These are phyloP conservation scores for Heliconius melpomene DNA, from an alignment of 1,140 invertebrate species.

Conservation along the genomic window DNA sequence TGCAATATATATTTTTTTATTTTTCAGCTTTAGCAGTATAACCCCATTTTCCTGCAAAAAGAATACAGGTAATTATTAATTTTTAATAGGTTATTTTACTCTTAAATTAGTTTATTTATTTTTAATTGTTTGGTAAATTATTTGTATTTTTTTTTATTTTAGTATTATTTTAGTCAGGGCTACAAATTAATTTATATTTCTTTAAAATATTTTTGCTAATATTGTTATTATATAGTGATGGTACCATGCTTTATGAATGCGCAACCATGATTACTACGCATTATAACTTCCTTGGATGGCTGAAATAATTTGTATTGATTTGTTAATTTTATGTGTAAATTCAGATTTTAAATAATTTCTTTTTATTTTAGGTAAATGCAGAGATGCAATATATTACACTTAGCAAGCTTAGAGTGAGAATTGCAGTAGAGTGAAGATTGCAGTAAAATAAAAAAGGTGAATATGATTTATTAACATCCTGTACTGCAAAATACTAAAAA, in stretches of 20 bases:
- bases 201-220: neutral
- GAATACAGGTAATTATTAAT: neutral
- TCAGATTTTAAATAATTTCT: neutral
- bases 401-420: too few species aligned
- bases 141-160: too few species aligned
- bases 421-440: too few species aligned
- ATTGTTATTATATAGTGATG: slow-evolving; percentile 56
- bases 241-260: slow-evolving; percentile 77
- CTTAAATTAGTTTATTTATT: neutral
- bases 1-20: too few species aligned
- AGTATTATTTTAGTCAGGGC: too few species aligned
- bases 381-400: too few species aligned
- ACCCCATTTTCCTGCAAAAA: neutral
- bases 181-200: too few species aligned
- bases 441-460: too few species aligned
- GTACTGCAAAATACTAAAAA: too few species aligned
- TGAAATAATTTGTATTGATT: slow-evolving; percentile 43
- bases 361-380: neutral
- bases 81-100: too few species aligned
- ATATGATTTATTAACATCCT: too few species aligned
- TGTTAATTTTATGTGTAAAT: neutral
- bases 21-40: too few species aligned
- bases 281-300: slow-evolving; percentile 80
- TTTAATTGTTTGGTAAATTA: neutral
- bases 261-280: slow-evolving; percentile 79